These are phyloP conservation scores for Poeciliopsis infans DNA, from an alignment of 2,797 vertebrate genomes.

Conservation along the genomic window DNA sequence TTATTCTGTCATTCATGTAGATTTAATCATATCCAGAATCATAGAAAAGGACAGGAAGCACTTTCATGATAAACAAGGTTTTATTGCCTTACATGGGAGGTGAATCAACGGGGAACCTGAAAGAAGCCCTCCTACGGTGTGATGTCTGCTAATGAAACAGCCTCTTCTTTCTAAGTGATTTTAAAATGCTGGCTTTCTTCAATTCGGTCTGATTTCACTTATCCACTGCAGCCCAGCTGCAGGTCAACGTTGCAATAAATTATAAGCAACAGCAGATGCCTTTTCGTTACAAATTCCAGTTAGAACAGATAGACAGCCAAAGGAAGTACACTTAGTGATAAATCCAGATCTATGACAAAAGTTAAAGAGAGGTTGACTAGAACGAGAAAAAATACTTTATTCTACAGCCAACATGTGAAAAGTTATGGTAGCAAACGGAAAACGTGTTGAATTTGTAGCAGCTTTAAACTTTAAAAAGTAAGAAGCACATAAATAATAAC, in stretches of 20 bases:
- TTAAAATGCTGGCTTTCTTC: neutral
- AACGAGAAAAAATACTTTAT: neutral
- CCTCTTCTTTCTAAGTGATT: neutral
- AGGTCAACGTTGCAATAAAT: neutral
- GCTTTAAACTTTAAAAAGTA: neutral
- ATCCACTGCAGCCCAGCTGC: neutral
- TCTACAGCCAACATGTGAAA: neutral
- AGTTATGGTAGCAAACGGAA: neutral
- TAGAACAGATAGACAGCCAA: too few species aligned
- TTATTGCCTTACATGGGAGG: conserved; percentile 28
- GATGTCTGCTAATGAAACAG: conserved; percentile 5
- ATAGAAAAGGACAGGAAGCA: conserved; percentile 37
- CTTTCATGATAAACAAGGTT: conserved; percentile 28
- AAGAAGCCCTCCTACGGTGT: conserved; percentile 7
- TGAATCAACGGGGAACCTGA: conserved; percentile 23
- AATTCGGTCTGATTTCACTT: neutral
- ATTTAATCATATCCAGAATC: conserved; percentile 46
- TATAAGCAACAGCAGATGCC: neutral
- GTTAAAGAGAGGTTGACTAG: neutral
- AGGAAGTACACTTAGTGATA: neutral
- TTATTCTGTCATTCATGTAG: conserved; percentile 49
- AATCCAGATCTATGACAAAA: neutral
- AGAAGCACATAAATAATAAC: neutral
- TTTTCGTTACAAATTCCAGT: too few species aligned
- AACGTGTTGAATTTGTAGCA: neutral